phyloP scores from a whole-genome alignment of 2,888 invertebrate species.

The Phortica okadai region DNA sequence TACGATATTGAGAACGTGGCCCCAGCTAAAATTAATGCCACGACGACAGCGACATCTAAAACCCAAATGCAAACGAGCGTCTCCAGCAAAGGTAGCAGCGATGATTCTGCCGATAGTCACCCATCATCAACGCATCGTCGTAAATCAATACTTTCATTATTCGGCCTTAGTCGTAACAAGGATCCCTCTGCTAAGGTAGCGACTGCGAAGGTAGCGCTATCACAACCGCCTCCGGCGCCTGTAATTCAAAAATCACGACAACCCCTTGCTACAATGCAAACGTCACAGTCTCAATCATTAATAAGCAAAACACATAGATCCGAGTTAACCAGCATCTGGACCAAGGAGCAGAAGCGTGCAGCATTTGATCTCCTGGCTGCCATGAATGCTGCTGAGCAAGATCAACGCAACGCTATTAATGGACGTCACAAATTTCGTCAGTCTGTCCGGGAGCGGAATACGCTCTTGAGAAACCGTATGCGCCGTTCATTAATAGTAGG shows the following conservation, averaged over 20 bases:
- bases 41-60: not conserved
- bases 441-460: slow-evolving; percentile 68
- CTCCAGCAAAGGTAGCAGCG: slow-evolving; percentile 67
- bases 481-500: slow-evolving; percentile 61
- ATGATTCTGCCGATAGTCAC: slow-evolving; percentile 66
- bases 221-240: slow-evolving; percentile 31
- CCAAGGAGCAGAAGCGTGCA: slow-evolving; percentile 73
- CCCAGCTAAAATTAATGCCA: slow-evolving; percentile 27
- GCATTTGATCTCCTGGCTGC: slow-evolving; percentile 75
- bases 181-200: slow-evolving; percentile 45
- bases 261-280: slow-evolving; percentile 52
- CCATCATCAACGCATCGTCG: slow-evolving; percentile 62
- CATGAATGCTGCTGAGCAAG: slow-evolving; percentile 71
- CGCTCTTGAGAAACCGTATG: slow-evolving; percentile 65
- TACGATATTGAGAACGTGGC: slow-evolving; percentile 64
- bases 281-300: slow-evolving; percentile 36
- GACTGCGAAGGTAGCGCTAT: slow-evolving; percentile 33
- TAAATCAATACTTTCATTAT: slow-evolving; percentile 71
- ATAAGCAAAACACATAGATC: slow-evolving; percentile 2
- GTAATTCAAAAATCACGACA: slow-evolving; percentile 40
- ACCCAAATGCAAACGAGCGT: slow-evolving; percentile 63
- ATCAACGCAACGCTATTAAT: slow-evolving; percentile 35
- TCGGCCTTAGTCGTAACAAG: slow-evolving; percentile 60
- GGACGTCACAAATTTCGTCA: slow-evolving; percentile 65
- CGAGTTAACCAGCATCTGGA: slow-evolving; percentile 69